Base-by-base conservation (phyloP, 37 sponge, comb jelly and placozoan genomes). In the Geodia barretti region DNA sequence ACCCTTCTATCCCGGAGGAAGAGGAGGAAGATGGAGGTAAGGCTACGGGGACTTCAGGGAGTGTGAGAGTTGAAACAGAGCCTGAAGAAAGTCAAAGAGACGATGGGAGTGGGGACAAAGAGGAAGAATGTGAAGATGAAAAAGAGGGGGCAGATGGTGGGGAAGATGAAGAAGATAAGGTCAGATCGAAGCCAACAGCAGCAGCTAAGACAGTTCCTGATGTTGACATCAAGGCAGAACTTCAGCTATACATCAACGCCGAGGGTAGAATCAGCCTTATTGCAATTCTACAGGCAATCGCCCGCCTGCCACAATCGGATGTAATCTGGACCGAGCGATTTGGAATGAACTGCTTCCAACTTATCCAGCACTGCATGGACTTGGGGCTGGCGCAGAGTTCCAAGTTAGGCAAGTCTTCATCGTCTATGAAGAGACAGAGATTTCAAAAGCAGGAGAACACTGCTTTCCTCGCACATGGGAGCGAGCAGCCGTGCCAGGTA, bases 251-350 rank as follows among this genome's bases (percentile, higher is more conserved):
- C 7, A 59, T 83, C 33, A 91, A 74, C 24, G 38, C 61, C 26
- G 92, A 91, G 74, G 92, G 92, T 1, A 75, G 87, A 33, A 79
- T 91, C 23, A 86, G 92, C 59, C 64, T 91, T 41, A 23, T 91
- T 19, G 92, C 87, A 32, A 78, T 91, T 41, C 80, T 91, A 1
- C 60, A 78, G 24, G 87, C 92, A 29, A 74, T 91, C 31, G 24
- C 74, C 9, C 54, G 41, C 14, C 83, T 91, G 1, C 92, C 92
- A 17, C 47, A 65, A 25, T 68, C 70, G 0, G 60, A 79, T 39
- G 61, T 38, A 1, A 26, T 88, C 17, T 88, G 88, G 88, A 81
- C 64, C 23, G 71, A 70, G 17, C 31, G 76, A 29, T 39, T 82
- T 0, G 64, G 88, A 36, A 61, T 59, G 41, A 88, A 88, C 64